phyloP scores from a whole-genome alignment of 2,113 vertebrate genomes.

The Pterocles gutturalis region DNA sequence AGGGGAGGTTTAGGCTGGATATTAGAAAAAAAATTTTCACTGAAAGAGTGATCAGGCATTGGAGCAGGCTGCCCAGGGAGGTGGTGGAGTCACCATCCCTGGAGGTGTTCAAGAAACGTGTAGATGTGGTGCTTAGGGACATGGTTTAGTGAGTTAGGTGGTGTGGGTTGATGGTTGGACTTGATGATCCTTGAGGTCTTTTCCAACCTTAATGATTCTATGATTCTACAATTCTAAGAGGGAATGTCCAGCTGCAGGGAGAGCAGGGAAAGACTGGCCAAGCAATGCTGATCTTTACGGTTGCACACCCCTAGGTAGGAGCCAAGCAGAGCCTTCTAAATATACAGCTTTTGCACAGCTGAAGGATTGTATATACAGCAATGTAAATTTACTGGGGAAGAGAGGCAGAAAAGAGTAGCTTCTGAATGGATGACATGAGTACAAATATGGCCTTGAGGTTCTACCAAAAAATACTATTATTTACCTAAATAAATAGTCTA shows the following conservation, averaged over 20 bases:
- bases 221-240: not conserved
- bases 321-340: slow-evolving; percentile 43
- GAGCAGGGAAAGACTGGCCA: not conserved
- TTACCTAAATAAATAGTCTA: not conserved
- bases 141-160: too few relatives aligned
- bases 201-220: too few relatives aligned
- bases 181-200: too few relatives aligned
- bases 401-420: not conserved
- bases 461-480: not conserved
- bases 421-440: not conserved
- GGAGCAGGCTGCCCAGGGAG: too few relatives aligned
- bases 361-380: not conserved
- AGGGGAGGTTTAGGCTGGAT: too few relatives aligned
- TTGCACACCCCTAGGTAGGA: not conserved
- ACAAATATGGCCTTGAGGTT: not conserved
- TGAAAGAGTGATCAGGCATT: too few relatives aligned
- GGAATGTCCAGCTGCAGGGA: not conserved
- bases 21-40: too few relatives aligned
- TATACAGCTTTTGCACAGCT: slow-evolving; percentile 24
- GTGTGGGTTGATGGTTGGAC: too few relatives aligned
- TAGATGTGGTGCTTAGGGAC: too few relatives aligned
- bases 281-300: not conserved
- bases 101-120: too few relatives aligned
- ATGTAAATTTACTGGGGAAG: not conserved
- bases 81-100: too few relatives aligned